These are phyloP conservation scores for Venusia cambrica DNA, from an alignment of 2,888 invertebrate genomes.

Conservation along the genomic window DNA sequence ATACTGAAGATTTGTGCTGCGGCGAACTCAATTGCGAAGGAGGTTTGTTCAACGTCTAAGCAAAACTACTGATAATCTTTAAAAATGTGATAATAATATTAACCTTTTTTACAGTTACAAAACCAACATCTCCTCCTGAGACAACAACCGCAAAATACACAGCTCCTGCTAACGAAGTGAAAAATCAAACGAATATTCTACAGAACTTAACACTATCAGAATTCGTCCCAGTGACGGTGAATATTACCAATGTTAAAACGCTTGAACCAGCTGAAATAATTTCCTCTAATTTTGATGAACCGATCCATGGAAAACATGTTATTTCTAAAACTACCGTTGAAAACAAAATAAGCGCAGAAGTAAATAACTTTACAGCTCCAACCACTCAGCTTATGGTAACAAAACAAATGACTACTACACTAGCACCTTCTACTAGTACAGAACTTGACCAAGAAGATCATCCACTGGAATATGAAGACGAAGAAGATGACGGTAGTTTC, in stretches of 20 bases:
- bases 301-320: slow-evolving; percentile 4
- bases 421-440: slow-evolving; percentile 33
- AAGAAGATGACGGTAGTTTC: slow-evolving; percentile 73
- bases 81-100: not conserved
- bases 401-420: slow-evolving; percentile 24
- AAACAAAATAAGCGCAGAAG: slow-evolving; percentile 2
- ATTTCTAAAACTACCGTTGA: slow-evolving; percentile 6
- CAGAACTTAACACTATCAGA: slow-evolving; percentile 18
- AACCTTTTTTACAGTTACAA: slow-evolving; percentile 43
- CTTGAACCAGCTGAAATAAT: slow-evolving; percentile 12
- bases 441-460: slow-evolving; percentile 32
- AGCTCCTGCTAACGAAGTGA: slow-evolving; percentile 20
- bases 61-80: too few species aligned
- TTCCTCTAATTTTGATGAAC: slow-evolving; percentile 3
- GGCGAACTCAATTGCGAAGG: slow-evolving; percentile 56
- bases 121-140: slow-evolving; percentile 33
- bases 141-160: slow-evolving; percentile 30
- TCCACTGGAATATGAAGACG: slow-evolving; percentile 60
- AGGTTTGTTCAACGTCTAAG: slow-evolving; percentile 43
- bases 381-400: slow-evolving; percentile 9
- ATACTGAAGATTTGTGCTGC: slow-evolving; percentile 51
- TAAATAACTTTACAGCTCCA: slow-evolving; percentile 5
- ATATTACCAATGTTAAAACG: slow-evolving; percentile 17
- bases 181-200: slow-evolving; percentile 1
- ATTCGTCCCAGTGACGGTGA: slow-evolving; percentile 11